phyloP scores from a whole-genome alignment of 2,888 invertebrate species.

The Hyles lineata region DNA sequence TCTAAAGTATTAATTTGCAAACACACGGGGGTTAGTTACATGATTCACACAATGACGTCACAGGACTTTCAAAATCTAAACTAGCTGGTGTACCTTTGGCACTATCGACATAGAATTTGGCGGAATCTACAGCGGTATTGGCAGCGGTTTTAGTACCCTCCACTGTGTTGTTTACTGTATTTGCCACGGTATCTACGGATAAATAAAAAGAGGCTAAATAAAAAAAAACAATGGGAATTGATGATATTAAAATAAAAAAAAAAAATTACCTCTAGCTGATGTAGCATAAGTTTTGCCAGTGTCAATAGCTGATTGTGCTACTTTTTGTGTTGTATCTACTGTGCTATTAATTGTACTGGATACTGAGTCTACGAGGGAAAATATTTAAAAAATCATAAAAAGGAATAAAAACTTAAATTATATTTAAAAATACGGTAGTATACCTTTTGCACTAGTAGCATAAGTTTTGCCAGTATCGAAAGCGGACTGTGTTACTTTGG shows the following conservation, averaged over 20 bases:
- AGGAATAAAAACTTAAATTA: slow-evolving; percentile 30
- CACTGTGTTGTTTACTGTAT: slow-evolving; percentile 57
- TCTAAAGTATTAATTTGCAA: slow-evolving; percentile 59
- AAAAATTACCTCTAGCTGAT: slow-evolving; percentile 55
- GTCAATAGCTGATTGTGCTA: slow-evolving; percentile 59
- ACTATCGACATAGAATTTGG: slow-evolving; percentile 63
- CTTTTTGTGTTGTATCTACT: slow-evolving; percentile 61
- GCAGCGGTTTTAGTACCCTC: slow-evolving; percentile 63
- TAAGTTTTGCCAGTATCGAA: slow-evolving; percentile 55
- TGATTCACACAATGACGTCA: slow-evolving; percentile 33
- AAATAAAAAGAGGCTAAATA: slow-evolving; percentile 36
- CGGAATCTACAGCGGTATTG: slow-evolving; percentile 59
- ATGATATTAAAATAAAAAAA: background rate
- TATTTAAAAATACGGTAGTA: background rate
- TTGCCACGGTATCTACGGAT: slow-evolving; percentile 56
- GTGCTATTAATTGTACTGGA: slow-evolving; percentile 58
- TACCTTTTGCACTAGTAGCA: slow-evolving; percentile 57
- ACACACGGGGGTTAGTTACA: slow-evolving; percentile 38
- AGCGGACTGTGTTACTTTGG: slow-evolving; percentile 57
- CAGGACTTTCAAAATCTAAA: slow-evolving; percentile 34
- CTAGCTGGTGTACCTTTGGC: slow-evolving; percentile 61
- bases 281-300: slow-evolving; percentile 60
- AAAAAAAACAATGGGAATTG: background rate
- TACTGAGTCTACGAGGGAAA: slow-evolving; percentile 63
- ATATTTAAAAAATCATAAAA: slow-evolving; percentile 23